These are phyloP conservation scores for Cabera pusaria DNA, from an alignment of 2,888 invertebrate genomes.

Conservation along the genomic window DNA sequence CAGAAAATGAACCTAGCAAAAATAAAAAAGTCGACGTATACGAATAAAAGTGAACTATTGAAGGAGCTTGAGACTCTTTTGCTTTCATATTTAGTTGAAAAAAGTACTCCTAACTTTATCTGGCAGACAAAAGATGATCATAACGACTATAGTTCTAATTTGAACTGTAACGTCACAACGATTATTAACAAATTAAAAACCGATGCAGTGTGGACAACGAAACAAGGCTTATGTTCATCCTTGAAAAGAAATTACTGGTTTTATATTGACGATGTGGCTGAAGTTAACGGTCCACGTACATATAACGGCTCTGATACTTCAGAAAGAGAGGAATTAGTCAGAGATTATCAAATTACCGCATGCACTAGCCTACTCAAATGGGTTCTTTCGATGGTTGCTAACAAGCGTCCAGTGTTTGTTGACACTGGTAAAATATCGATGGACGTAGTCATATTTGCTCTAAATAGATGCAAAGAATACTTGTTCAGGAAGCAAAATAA, in stretches of 20 bases:
- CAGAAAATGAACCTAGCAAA: conserved; percentile 62
- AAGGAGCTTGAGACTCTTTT: conserved; percentile 64
- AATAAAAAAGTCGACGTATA: conserved; percentile 52
- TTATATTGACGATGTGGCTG: conserved; percentile 83
- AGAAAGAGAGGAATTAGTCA: conserved; percentile 83
- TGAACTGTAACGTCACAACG: too few species aligned
- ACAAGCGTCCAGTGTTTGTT: conserved; percentile 69
- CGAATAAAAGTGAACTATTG: conserved; percentile 48
- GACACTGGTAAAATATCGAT: conserved; percentile 79
- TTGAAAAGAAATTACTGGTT: conserved; percentile 86
- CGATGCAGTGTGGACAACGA: conserved; percentile 68
- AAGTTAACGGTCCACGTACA: conserved; percentile 88
- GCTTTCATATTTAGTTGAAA: conserved; percentile 67
- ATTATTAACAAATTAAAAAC: conserved; percentile 64
- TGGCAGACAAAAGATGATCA: conserved; percentile 58
- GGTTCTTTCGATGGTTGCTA: conserved; percentile 63
- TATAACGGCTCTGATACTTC: conserved; percentile 84
- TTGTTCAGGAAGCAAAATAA: conserved; percentile 83
- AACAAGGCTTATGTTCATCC: conserved; percentile 77
- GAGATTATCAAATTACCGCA: conserved; percentile 91
- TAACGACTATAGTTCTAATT: conserved; percentile 20
- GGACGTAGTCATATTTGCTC: conserved; percentile 86
- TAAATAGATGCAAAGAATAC: conserved; percentile 87
- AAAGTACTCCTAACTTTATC: conserved; percentile 60
- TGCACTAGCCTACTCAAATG: conserved; percentile 89